Evolutionary conservation across 2,113 vertebrate genomes (phyloP), one percentile per base, ranked within the genome.

Genomic region (Mormyrus iriodes): DNA sequence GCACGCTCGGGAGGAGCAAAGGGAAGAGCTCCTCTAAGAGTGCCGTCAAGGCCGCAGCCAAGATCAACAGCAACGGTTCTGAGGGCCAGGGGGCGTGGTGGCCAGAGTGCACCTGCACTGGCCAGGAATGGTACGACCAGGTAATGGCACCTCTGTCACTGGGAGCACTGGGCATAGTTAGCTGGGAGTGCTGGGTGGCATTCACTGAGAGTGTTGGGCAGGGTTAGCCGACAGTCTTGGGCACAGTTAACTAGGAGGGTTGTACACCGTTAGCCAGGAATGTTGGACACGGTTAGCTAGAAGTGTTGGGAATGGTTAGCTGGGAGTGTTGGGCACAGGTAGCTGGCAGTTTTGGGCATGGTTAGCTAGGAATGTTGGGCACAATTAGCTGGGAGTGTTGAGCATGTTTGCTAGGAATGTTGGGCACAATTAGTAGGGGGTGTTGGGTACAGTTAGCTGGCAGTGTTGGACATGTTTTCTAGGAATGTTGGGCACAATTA

Each of bases 121-220:
- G 97, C 94, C 97, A 98, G 94, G 98, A 99, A 95, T 99, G 98
- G 98, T 99, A 99, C 92, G 98, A 99, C 92, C 98, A 99, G 98
- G 98, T 99, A 97, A 96, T 90, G 90, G 90, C 24, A 31, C 85
- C 49, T 86, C 85, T 53, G 85, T 19, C n/a, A 53, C 27, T 86
- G 49, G 85, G 85, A 39, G 13, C n/a, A 1, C 44, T n/a, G 6
- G n/a, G 39, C 89, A 82, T 49, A 65, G 24, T 48, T 51, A 82
- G 88, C 89, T 92, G 84, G 92, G 90, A 91, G 21, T 27, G 7
- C 82, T 5, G 15, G 86, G 27, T 7, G n/a, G 46, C 39, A 52
- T 61, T 85, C 42, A 27, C 83, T 88, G 46, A 12, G 19, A 2
- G 27, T 5, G 4, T 10, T 85, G 83, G 24, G 13, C 8, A 85